Evolutionary conservation across 2,888 invertebrate species (phyloP), one percentile per base, ranked within the genome.

Genomic region (Euplexia lucipara): DNA sequence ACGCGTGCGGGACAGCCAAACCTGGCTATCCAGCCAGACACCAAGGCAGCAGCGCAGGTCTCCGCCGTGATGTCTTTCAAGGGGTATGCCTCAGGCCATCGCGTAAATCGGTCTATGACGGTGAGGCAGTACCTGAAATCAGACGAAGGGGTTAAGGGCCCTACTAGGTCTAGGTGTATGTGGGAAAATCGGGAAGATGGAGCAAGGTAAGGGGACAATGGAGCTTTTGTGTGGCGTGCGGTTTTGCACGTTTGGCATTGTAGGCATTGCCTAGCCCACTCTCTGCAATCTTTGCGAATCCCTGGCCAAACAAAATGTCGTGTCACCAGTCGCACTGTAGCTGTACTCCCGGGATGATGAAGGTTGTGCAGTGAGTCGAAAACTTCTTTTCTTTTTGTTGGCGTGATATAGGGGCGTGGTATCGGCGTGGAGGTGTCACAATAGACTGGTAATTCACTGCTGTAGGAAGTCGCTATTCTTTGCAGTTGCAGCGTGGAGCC

Each of bases 101-200:
- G n/a, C n/a, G n/a, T n/a, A n/a, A n/a, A n/a, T n/a, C n/a, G n/a
- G n/a, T n/a, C n/a, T n/a, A n/a, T n/a, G n/a, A n/a, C n/a, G n/a
- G n/a, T n/a, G n/a, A n/a, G 26, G 26, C 52, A 30, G 16, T 41
- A 41, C 16, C 52, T 52, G 52, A 10, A 37, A 52, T 52, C 52
- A 52, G 14, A 39, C 7, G 52, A 52, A 52, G 12, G 5, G 5
- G 16, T 22, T 30, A 41, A 30, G 12, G 52, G n/a, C 1, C 26
- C 51, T 5, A 48, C 32, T 9, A n/a, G n/a, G 16, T 8, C 7
- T 32, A 32, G 34, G n/a, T n/a, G n/a, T n/a, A 32, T 3, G n/a
- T 49, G 48, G 14, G 14, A 22, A 1, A 37, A n/a, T 35, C 18
- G 14, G 22, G 37, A 5, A 22, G 12, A 8, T 9, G 18, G 5